Conservation (phyloP, 2,797 vertebrate genomes). For the Podarcis lilfordi region DNA sequence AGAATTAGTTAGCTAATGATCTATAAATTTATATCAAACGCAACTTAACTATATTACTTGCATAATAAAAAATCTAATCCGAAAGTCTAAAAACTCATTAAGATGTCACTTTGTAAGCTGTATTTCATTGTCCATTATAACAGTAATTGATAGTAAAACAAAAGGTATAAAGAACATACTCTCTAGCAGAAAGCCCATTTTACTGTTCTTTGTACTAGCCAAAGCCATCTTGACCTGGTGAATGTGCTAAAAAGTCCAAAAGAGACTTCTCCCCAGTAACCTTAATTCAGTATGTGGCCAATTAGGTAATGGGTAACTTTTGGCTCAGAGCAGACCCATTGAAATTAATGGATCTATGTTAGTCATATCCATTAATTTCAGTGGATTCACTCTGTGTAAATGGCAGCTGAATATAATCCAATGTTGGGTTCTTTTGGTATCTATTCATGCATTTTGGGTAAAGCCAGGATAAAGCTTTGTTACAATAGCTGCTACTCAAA, state of each 20-base stretch:
- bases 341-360: too few species aligned
- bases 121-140: constrained; percentile 52
- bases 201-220: not conserved
- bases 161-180: constrained; percentile 14
- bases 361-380: too few species aligned
- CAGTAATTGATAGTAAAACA: constrained; percentile 29
- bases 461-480: not conserved
- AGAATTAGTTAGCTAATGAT: constrained; percentile 72
- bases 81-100: constrained; percentile 54
- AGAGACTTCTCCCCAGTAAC: not conserved
- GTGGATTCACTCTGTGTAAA: too few species aligned
- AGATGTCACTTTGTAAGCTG: constrained; percentile 52
- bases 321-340: too few species aligned
- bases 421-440: not conserved
- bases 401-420: too few species aligned
- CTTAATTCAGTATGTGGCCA: not conserved
- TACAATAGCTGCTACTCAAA: not conserved
- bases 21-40: constrained; percentile 65
- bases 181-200: not conserved
- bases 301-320: too few species aligned
- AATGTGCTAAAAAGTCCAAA: not conserved
- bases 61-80: constrained; percentile 56
- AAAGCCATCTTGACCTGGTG: not conserved
- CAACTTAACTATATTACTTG: constrained; percentile 58
- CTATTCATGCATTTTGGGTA: not conserved